Percentiles rank a stretch among this genome's conserved stretches.
Evolutionary conservation across 2,888 invertebrate species (phyloP).

Genomic region (Lysandra coridon): DNA sequence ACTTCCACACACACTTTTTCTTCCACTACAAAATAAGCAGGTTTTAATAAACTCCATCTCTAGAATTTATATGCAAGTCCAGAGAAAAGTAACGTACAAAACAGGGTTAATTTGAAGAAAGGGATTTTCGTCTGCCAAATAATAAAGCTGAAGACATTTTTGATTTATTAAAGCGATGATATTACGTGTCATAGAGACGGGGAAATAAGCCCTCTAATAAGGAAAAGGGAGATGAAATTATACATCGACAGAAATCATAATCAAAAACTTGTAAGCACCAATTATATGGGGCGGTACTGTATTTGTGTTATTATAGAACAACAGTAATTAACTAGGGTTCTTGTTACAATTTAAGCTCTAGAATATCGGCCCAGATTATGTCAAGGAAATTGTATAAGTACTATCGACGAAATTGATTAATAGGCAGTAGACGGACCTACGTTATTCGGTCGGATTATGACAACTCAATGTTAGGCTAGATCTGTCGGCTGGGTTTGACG

Average conservation of each 20-base stretch:
- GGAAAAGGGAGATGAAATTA: conserved; percentile 10
- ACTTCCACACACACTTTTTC: not conserved
- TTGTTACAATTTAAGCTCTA: too few relatives aligned
- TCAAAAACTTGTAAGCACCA: conserved; percentile 20
- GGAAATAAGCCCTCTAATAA: conserved; percentile 21
- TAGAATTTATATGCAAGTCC: not conserved
- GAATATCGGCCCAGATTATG: too few relatives aligned
- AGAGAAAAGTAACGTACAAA: conserved; percentile 6
- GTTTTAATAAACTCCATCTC: not conserved
- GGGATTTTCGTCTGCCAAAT: not conserved
- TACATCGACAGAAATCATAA: not conserved
- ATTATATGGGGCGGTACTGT: not conserved
- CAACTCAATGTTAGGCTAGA: too few relatives aligned
- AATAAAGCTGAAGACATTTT: conserved; percentile 24
- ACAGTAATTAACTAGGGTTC: too few relatives aligned
- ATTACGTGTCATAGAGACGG: conserved; percentile 20
- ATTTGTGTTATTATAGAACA: not conserved
- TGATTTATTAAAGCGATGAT: conserved; percentile 28
- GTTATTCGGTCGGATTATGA: too few relatives aligned
- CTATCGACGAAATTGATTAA: too few relatives aligned
- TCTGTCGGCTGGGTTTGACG: too few relatives aligned
- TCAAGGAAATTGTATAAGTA: too few relatives aligned
- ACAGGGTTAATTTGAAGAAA: not conserved
- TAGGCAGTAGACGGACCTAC: too few relatives aligned
- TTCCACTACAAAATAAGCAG: not conserved